These are phyloP conservation scores for Chelonus insularis DNA, from an alignment of 1,140 invertebrate species.

Conservation along the genomic window DNA sequence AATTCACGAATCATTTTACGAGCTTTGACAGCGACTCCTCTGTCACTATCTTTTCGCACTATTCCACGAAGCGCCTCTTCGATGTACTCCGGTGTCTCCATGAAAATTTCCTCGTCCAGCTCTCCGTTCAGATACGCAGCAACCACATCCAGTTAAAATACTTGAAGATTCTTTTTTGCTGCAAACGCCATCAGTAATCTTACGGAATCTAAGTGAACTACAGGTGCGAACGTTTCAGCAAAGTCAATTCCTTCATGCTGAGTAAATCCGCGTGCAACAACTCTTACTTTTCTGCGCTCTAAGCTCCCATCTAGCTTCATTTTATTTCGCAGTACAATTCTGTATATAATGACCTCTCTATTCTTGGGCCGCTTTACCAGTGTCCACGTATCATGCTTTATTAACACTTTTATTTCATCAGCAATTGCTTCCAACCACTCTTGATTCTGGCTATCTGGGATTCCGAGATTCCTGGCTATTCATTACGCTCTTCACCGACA, in stretches of 20 bases:
- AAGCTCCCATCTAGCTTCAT: slow-evolving; percentile 19
- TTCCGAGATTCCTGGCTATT: no score
- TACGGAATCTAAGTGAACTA: no score
- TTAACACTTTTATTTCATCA: no score
- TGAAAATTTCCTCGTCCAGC: slow-evolving; percentile 23
- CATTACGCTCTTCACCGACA: no score
- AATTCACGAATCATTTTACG: no score
- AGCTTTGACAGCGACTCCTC: neutral
- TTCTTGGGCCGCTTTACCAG: no score
- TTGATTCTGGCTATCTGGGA: no score
- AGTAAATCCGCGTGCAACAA: slow-evolving; percentile 31
- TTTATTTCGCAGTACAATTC: no score
- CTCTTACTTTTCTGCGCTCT: slow-evolving; percentile 30
- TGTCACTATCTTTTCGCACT: slow-evolving; percentile 15
- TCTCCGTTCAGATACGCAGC: slow-evolving; percentile 29
- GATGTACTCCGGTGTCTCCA: no score
- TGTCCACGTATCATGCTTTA: no score
- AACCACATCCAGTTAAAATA: slow-evolving; percentile 31
- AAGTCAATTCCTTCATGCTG: slow-evolving; percentile 26
- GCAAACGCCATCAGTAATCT: slow-evolving; percentile 28
- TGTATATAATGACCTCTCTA: no score
- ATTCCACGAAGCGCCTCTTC: slow-evolving; percentile 11
- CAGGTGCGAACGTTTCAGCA: slow-evolving; percentile 34
- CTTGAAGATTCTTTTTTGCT: slow-evolving; percentile 21
- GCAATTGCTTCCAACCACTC: no score